Percentiles rank a stretch among this genome's conserved stretches.
Conservation (phyloP, 1,140 invertebrate genomes). For the Drosophila kanapiae region DNA sequence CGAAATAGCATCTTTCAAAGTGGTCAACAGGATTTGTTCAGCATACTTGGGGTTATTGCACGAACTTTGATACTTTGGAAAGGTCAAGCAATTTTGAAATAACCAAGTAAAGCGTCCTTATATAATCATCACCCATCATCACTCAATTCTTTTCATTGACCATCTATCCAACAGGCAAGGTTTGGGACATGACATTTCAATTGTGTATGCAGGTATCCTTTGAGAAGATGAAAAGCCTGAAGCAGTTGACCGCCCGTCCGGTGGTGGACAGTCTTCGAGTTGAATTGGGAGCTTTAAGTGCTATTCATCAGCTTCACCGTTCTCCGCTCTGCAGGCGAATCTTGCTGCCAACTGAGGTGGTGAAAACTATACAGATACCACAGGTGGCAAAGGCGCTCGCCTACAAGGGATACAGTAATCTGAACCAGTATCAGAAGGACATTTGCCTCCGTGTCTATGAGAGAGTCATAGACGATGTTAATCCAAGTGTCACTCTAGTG, state of each 20-base stretch:
- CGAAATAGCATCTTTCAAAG: no score
- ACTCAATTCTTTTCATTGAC: background rate
- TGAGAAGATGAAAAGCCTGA: conserved; percentile 35
- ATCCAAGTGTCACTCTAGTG: conserved; percentile 87
- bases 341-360: conserved; percentile 62
- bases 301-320: conserved; percentile 85
- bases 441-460: conserved; percentile 86
- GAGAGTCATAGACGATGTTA: conserved; percentile 82
- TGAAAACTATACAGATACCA: conserved; percentile 19
- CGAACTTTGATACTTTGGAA: no score
- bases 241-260: conserved; percentile 34
- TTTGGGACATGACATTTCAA: conserved; percentile 45
- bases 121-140: background rate
- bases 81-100: no score
- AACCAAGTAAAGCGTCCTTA: background rate
- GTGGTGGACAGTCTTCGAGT: conserved; percentile 71
- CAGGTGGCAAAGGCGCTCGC: conserved; percentile 7
- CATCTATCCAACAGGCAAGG: conserved; percentile 6
- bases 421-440: conserved; percentile 86
- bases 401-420: conserved; percentile 73
- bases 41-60: no score
- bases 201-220: conserved; percentile 22
- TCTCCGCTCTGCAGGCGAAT: conserved; percentile 83
- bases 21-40: no score
- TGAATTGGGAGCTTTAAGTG: conserved; percentile 85